Percentiles rank a stretch among this genome's conserved stretches.
Evolutionary conservation across 2,113 vertebrate genomes (phyloP).

Genomic region (Romanogobio albipinnatus): DNA sequence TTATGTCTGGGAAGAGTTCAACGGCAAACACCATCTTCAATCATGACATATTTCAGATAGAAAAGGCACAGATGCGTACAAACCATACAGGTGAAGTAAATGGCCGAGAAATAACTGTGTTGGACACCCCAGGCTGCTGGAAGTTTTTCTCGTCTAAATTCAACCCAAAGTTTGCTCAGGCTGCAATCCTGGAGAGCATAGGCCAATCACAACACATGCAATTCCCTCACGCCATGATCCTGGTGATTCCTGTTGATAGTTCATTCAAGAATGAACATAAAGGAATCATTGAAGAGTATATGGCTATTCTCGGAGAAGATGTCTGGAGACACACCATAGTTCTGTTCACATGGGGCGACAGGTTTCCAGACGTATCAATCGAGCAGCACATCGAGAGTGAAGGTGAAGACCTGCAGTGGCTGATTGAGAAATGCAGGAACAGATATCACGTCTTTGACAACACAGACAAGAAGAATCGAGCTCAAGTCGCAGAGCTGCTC

Average conservation of each 20-base stretch:
- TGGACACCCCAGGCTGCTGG: slow-evolving; percentile 41
- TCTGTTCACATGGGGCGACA: slow-evolving; percentile 31
- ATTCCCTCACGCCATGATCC: slow-evolving; percentile 27
- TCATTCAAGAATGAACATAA: slow-evolving; percentile 21
- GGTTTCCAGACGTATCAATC: not conserved
- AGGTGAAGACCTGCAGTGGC: slow-evolving; percentile 21
- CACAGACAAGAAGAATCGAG: not conserved
- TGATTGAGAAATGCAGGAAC: slow-evolving; percentile 42
- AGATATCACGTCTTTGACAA: slow-evolving; percentile 43
- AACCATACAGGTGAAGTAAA: not conserved
- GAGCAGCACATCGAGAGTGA: slow-evolving; percentile 39
- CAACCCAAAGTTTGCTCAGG: not conserved
- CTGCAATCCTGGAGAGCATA: not conserved
- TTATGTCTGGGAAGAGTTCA: slow-evolving; percentile 23
- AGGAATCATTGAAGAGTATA: slow-evolving; percentile 12
- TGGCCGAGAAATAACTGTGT: not conserved
- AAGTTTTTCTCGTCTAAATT: not conserved
- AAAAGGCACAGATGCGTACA: not conserved
- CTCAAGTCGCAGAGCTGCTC: slow-evolving; percentile 31
- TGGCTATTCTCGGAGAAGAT: slow-evolving; percentile 9
- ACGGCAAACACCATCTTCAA: not conserved
- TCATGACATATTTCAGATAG: not conserved
- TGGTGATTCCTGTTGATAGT: slow-evolving; percentile 23
- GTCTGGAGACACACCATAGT: slow-evolving; percentile 37
- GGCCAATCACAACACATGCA: not conserved